These are phyloP conservation scores for Poecilia picta DNA, from an alignment of 2,797 vertebrate genomes.

Conservation along the genomic window DNA sequence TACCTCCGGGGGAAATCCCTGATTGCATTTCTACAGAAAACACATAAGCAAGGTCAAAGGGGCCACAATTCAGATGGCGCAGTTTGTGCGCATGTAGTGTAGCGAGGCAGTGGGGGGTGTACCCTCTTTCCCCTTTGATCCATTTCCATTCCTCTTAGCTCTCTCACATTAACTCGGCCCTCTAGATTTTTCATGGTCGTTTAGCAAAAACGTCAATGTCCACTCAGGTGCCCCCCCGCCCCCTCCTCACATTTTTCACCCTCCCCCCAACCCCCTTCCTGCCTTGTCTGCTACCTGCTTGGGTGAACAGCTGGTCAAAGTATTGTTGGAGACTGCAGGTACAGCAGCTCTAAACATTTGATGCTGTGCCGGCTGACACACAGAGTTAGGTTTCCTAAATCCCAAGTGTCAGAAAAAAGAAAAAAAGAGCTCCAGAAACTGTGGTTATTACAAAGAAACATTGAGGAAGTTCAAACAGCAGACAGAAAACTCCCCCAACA, in stretches of 20 bases:
- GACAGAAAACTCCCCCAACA: slow-evolving; percentile 4
- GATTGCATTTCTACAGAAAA: slow-evolving; percentile 71
- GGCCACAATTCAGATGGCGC: slow-evolving; percentile 27
- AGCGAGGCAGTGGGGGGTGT: not conserved
- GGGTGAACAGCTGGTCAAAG: slow-evolving; percentile 47
- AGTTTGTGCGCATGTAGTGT: not conserved
- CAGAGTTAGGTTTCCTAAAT: slow-evolving; percentile 59
- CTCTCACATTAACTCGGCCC: slow-evolving; percentile 12
- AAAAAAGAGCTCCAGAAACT: slow-evolving; percentile 21
- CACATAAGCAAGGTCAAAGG: slow-evolving; percentile 62
- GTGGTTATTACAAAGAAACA: slow-evolving; percentile 43
- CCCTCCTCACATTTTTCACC: slow-evolving; percentile 10
- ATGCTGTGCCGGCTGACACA: slow-evolving; percentile 57
- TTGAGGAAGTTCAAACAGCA: not conserved
- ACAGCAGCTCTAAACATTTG: slow-evolving; percentile 50
- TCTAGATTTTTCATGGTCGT: slow-evolving; percentile 4
- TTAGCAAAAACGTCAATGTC: slow-evolving; percentile 29
- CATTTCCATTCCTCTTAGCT: slow-evolving; percentile 5
- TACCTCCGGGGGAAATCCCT: slow-evolving; percentile 70
- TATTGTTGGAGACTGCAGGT: slow-evolving; percentile 54
- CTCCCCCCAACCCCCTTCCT: slow-evolving; percentile 21
- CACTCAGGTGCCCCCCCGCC: slow-evolving; percentile 16
- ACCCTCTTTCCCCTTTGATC: slow-evolving; percentile 11
- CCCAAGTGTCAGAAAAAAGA: slow-evolving; percentile 17
- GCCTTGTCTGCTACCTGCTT: slow-evolving; percentile 39